Percentiles rank a stretch among this genome's conserved stretches.
These are phyloP conservation scores for Laticauda laticaudata DNA, from an alignment of 2,113 vertebrate genomes.

Conservation along the genomic window DNA sequence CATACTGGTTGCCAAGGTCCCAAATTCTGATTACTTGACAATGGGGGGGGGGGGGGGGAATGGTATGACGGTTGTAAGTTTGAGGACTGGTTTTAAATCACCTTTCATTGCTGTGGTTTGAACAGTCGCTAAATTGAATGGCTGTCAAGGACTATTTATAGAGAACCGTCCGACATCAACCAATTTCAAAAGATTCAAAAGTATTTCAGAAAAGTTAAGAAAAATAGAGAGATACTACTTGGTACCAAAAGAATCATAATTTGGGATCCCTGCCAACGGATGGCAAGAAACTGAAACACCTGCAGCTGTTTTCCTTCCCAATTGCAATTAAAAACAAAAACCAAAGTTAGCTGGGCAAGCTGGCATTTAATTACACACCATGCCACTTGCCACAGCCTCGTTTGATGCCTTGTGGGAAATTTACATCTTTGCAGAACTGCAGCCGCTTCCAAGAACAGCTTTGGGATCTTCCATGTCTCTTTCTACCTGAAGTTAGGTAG, in stretches of 20 bases:
- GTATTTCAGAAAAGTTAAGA: not conserved
- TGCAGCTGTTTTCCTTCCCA: not conserved
- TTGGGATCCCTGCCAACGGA: not conserved
- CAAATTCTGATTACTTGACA: not conserved
- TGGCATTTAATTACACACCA: not conserved
- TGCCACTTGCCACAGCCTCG: not conserved
- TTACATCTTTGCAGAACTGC: not conserved
- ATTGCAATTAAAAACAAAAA: not conserved
- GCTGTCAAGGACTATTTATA: not conserved
- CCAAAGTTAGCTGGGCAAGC: not conserved
- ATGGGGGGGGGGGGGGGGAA: too few species aligned
- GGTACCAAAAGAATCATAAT: not conserved
- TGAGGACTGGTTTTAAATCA: not conserved
- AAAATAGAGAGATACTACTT: not conserved
- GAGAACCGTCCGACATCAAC: not conserved
- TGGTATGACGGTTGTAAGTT: not conserved
- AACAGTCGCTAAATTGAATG: not conserved
- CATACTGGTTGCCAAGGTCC: too few species aligned
- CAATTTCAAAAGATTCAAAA: not conserved
- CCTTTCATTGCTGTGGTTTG: not conserved
- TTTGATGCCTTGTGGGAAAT: not conserved
- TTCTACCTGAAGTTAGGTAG: not conserved
- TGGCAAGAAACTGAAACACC: not conserved
- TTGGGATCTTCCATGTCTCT: not conserved
- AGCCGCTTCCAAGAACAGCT: not conserved